Evolutionary conservation across 2,113 vertebrate genomes (phyloP).

Genomic region (Willisornis vidua): DNA sequence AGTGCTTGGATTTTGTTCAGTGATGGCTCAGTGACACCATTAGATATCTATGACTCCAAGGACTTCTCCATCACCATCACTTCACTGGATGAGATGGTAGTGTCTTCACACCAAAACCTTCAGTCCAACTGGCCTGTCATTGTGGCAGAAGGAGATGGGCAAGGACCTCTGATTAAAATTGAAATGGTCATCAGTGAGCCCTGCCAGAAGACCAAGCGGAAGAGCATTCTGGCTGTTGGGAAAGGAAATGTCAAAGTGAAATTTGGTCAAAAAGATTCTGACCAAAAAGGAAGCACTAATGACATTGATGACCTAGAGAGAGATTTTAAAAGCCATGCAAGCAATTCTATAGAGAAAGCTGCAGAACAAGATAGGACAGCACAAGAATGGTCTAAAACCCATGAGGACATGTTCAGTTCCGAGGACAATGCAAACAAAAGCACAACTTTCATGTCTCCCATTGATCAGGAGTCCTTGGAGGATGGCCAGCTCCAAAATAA

Average conservation of each 20-base stretch:
- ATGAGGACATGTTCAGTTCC: not conserved
- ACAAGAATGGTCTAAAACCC: slow-evolving; percentile 77
- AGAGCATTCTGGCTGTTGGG: slow-evolving; percentile 88
- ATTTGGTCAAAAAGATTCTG: slow-evolving; percentile 79
- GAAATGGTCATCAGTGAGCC: slow-evolving; percentile 94
- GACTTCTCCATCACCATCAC: slow-evolving; percentile 87
- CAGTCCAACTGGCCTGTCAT: slow-evolving; percentile 82
- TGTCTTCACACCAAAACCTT: slow-evolving; percentile 82
- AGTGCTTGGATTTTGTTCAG: slow-evolving; percentile 95
- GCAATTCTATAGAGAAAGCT: slow-evolving; percentile 77
- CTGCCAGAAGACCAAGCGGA: slow-evolving; percentile 95
- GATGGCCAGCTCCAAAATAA: slow-evolving; percentile 73
- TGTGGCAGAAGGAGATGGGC: slow-evolving; percentile 89
- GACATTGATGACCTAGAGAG: slow-evolving; percentile 69
- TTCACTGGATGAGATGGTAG: slow-evolving; percentile 88
- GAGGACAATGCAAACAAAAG: slow-evolving; percentile 84
- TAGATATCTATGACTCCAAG: slow-evolving; percentile 92
- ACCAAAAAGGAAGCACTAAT: slow-evolving; percentile 72
- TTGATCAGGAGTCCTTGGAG: slow-evolving; percentile 73
- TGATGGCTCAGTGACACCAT: slow-evolving; percentile 89
- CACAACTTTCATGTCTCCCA: slow-evolving; percentile 77
- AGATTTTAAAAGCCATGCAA: slow-evolving; percentile 78
- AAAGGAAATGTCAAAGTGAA: slow-evolving; percentile 87
- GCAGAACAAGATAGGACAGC: slow-evolving; percentile 76
- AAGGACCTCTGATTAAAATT: slow-evolving; percentile 87